Percentiles rank a stretch among this genome's conserved stretches.
phyloP scores from a whole-genome alignment of 2,888 invertebrate species.

The Drosophila prolongata region DNA sequence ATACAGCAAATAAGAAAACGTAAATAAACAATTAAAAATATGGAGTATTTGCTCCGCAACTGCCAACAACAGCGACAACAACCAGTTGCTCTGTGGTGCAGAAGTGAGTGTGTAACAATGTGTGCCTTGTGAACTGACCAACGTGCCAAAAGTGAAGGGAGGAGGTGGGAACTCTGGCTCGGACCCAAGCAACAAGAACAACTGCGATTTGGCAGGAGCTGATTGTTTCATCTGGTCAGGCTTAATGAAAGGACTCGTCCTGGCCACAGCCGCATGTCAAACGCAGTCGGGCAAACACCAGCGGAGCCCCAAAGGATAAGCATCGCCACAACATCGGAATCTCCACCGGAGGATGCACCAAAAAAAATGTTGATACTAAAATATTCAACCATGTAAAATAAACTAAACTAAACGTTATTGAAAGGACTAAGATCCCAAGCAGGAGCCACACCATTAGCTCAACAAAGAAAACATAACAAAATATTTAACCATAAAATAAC shows the following conservation, averaged over 20 bases:
- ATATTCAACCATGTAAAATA: slow-evolving; percentile 12
- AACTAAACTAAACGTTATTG: slow-evolving; percentile 17
- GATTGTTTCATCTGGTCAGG: slow-evolving; percentile 66
- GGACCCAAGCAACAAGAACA: slow-evolving; percentile 35
- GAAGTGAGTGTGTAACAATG: slow-evolving; percentile 41
- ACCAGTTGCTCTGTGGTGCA: slow-evolving; percentile 52
- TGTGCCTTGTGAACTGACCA: slow-evolving; percentile 62
- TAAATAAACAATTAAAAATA: slow-evolving; percentile 49
- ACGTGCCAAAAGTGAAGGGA: slow-evolving; percentile 61
- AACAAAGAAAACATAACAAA: neutral
- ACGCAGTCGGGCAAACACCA: slow-evolving; percentile 57
- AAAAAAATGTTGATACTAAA: neutral
- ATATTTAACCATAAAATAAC: neutral
- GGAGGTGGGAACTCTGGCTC: slow-evolving; percentile 43
- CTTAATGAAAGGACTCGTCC: slow-evolving; percentile 65
- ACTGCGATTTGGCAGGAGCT: slow-evolving; percentile 33
- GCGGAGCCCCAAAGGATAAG: slow-evolving; percentile 68
- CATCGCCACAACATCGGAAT: slow-evolving; percentile 48
- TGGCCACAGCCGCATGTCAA: slow-evolving; percentile 41
- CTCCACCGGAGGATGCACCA: neutral
- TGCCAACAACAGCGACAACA: slow-evolving; percentile 57
- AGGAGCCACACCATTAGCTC: neutral
- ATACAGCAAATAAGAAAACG: slow-evolving; percentile 76
- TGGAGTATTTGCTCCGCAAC: slow-evolving; percentile 51
- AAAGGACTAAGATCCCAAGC: neutral